Evolutionary conservation across 2,888 invertebrate species (phyloP).

Genomic region (Anorthoa munda): DNA sequence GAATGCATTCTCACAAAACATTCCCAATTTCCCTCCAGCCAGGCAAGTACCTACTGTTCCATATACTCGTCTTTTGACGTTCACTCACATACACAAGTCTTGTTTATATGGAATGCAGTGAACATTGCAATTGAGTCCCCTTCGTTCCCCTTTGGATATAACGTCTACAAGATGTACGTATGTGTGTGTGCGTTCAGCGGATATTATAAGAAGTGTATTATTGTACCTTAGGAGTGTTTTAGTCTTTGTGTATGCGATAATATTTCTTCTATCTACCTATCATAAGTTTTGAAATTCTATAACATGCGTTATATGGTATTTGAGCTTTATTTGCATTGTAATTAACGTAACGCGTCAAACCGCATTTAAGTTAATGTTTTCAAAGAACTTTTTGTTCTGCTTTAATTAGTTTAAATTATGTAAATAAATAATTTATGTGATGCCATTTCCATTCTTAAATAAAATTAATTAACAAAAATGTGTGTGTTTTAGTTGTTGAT

Average conservation of each 20-base stretch:
- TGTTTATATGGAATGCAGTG: not conserved
- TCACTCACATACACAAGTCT: not conserved
- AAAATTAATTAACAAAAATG: constrained; percentile 82
- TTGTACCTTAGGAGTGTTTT: not conserved
- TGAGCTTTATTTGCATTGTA: constrained; percentile 77
- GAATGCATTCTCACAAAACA: constrained; percentile 43
- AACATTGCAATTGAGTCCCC: not conserved
- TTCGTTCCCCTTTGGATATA: not conserved
- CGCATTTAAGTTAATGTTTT: constrained; percentile 77
- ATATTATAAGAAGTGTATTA: not conserved
- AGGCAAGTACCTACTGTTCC: not conserved
- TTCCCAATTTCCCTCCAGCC: constrained; percentile 20
- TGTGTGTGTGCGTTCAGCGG: not conserved
- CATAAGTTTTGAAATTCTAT: constrained; percentile 61
- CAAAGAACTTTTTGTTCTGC: constrained; percentile 85
- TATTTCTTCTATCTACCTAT: constrained; percentile 29
- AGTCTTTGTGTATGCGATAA: not conserved
- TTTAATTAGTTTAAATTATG: constrained; percentile 86
- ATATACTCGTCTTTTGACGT: not conserved
- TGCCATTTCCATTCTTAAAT: constrained; percentile 78
- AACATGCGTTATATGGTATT: constrained; percentile 73
- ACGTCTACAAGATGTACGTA: not conserved
- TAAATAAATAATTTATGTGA: constrained; percentile 88
- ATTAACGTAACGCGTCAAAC: constrained; percentile 65
- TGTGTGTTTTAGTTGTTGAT: constrained; percentile 50